Percentiles rank a stretch among this genome's conserved stretches.
Conservation (phyloP, 2,888 invertebrate species). For the Callinectes sapidus region DNA sequence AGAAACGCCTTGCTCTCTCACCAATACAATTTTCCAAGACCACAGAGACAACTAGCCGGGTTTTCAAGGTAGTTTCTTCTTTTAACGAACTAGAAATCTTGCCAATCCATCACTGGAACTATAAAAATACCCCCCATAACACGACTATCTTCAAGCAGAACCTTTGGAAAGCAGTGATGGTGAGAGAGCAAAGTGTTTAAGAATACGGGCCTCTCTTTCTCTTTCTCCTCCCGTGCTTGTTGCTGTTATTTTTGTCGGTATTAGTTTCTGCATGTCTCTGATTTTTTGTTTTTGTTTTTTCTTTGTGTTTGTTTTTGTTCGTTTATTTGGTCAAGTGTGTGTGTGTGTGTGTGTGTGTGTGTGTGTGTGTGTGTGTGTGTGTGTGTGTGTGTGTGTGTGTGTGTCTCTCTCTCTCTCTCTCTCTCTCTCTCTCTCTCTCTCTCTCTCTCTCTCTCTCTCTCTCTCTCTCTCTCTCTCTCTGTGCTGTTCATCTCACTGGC, state of each 20-base stretch:
- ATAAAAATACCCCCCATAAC: no score
- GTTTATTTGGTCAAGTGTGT: background rate
- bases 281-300: no score
- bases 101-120: no score
- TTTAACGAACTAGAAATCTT: no score
- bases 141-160: no score
- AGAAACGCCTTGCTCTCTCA: no score
- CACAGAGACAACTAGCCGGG: no score
- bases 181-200: no score
- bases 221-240: background rate
- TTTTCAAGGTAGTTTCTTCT: no score
- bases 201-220: background rate
- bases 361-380: background rate
- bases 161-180: no score
- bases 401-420: background rate
- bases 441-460: slow-evolving; percentile 11
- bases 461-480: slow-evolving; percentile 8
- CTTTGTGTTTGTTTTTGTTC: background rate
- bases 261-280: background rate
- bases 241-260: background rate
- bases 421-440: slow-evolving; percentile 12
- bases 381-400: background rate
- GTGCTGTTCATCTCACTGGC: no score
- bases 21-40: no score
- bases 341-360: slow-evolving; percentile 24